These are phyloP conservation scores for Gymnothorax reevesii DNA, from an alignment of 2,797 vertebrate genomes.

Conservation along the genomic window DNA sequence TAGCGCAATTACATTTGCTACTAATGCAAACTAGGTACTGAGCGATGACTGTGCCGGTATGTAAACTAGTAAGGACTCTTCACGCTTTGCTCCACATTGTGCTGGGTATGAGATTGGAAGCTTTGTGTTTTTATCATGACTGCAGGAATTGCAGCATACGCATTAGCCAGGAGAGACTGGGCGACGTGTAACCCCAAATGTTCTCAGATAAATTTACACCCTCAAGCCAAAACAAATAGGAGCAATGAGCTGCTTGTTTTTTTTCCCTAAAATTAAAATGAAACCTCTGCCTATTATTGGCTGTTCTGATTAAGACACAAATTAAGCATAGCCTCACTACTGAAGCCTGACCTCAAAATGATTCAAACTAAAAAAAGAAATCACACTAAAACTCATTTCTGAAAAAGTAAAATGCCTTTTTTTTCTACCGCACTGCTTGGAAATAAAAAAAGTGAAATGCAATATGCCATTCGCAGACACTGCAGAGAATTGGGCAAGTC, in stretches of 20 bases:
- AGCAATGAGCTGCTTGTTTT: background rate
- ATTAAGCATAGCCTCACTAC: background rate
- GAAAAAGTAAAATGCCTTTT: background rate
- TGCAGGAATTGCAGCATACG: background rate
- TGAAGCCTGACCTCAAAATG: background rate
- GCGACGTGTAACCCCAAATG: background rate
- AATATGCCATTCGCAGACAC: background rate
- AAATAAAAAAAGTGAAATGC: background rate
- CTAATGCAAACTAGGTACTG: no score
- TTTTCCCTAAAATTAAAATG: background rate
- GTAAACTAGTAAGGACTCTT: no score
- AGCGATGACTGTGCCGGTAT: no score
- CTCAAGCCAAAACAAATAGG: background rate
- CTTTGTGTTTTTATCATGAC: background rate
- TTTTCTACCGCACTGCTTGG: background rate
- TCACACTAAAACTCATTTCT: background rate
- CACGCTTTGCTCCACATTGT: no score
- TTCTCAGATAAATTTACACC: background rate
- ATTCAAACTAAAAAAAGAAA: background rate
- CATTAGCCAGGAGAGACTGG: background rate
- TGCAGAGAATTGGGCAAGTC: background rate
- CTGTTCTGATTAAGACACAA: background rate
- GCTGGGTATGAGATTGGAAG: background rate
- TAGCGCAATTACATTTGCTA: no score
- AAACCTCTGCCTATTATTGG: background rate